Evolutionary conservation across 2,797 vertebrate genomes (phyloP), one percentile per base, ranked within the genome.

Genomic region (Eulemur rubriventer): DNA sequence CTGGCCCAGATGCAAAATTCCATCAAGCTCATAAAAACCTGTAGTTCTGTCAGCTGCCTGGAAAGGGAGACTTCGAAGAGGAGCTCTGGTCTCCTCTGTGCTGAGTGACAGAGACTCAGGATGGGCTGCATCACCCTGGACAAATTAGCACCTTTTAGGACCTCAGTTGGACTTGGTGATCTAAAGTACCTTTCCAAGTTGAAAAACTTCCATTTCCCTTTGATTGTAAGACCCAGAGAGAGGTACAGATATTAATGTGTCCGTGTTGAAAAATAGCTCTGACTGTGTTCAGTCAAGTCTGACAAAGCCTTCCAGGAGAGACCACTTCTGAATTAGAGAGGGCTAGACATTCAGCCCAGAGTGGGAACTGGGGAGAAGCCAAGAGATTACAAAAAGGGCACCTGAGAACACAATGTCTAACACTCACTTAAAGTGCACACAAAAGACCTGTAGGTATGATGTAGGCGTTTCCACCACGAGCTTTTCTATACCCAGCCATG

Each of bases 191-290:
- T 95, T 93, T 69, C 50, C 28, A 75, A 38, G 70, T 43, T 6
- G 55, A 57, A 80, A 85, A n/a, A 89, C 20, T 82, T 78, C n/a
- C 2, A 11, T 93, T 90, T 96, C 41, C n/a, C 38, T 88, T 95
- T 93, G 61, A 78, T 70, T 43, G 1, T 69, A 79, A 92, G 48
- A 59, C 38, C 50, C 41, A 3, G 33, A 92, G 75, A 70, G 84
- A 72, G 61, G 17, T 4, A 78, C 57, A 61, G 38, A 33, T 43
- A 63, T 9, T 88, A 72, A 70, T 52, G 30, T 70, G 52, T 70
- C 76, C 52, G 16, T 63, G 48, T 17, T 14, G 67, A 92, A 92
- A 35, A 55, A 41, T 41, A 76, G 67, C 48, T 69, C 38, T 75
- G 46, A 67, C 52, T 85, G 12, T 38, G 61, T 95, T 81, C 75